Evolutionary conservation across 2,113 vertebrate genomes (phyloP), one percentile per base, ranked within the genome.

Genomic region (Pipra filicauda): DNA sequence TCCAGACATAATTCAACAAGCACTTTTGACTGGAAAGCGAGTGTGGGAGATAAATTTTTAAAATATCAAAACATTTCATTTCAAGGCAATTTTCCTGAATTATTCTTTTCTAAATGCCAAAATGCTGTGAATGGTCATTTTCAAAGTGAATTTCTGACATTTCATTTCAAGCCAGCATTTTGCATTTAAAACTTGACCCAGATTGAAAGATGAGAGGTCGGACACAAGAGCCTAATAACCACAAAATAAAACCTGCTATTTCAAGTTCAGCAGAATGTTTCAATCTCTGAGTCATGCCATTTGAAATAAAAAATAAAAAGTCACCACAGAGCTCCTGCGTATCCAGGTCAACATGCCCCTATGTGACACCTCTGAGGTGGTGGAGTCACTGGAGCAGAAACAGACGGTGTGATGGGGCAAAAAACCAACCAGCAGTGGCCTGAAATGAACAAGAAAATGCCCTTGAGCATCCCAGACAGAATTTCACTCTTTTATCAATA

Each of bases 61-160:
- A 95, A 92, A 81, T 92, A 95, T 85, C 44, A 55, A 85, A 92
- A 72, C 30, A 61, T 75, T 91, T 89, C 48, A 82, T 87, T 95
- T 94, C 89, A 76, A 59, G 57, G 52, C 49, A 85, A 48, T 87
- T 44, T 85, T 84, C 70, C 37, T 72, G 52, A 92, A 84, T 85
- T 91, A 69, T 79, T 89, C 33, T 86, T 96, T 95, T 71, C 65
- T 94, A 92, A 72, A 87, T 92, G 87, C 81, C 57, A 92, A 67
- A 86, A 71, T 71, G 26, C 59, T 67, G 48, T 75, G 65, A 91
- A 84, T 71, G 30, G 91, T 26, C 16, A 77, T 93, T 93, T 97
- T 93, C 79, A 84, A 93, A 77, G 57, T 65, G 39, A 81, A 81
- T 92, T 93, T 94, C 39, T 95, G 94, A 93, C 72, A 95, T 96